Evolutionary conservation across 2,888 invertebrate species (phyloP), one percentile per base, ranked within the genome.

Genomic region (Leistus spinibarbis): DNA sequence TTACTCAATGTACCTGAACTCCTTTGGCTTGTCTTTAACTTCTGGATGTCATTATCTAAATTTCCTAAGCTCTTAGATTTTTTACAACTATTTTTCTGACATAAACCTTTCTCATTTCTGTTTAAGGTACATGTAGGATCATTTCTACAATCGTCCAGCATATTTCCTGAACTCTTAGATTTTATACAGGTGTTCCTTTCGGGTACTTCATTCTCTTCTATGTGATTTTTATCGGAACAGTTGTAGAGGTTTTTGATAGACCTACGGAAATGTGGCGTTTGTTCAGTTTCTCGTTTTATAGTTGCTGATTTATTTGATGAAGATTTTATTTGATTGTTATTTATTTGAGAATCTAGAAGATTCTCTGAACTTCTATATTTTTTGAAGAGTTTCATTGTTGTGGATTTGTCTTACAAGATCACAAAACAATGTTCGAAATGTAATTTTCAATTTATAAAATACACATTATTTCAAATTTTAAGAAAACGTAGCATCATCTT

Each of bases 291-390:
- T 10, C 40, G 40, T 5, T 13, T 7, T 40, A 40, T 10, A 40
- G 7, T 2, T 5, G 7, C 40, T 1, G 40, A 13, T 7, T 40
- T 40, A 40, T 1, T 40, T 40, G 40, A 7, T 40, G 40, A 40
- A 5, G 3, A 13, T 40, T 5, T 13, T 7, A 40, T 1, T 40
- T 40, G 40, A 40, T 7, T 40, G 40, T 7, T 40, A 40, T 40
- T 7, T 10, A 7, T 24, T 24, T 24, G 24, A 24, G 40, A 10
- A 20, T 73, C 40, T 16, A 67, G 40, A 2, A 66, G 53, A 60
- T 73, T 73, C 54, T 66, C 66, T 19, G 67, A 73, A 60, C 73
- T 73, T 57, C 53, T 67, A 9, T 66, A 67, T 60, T 73, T 73
- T 73, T 73, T 73, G 23, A 73, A 73, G 7, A 73, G 27, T 20